phyloP scores from a whole-genome alignment of 2,113 vertebrate species.

The Sphaerodactylus townsendi region DNA sequence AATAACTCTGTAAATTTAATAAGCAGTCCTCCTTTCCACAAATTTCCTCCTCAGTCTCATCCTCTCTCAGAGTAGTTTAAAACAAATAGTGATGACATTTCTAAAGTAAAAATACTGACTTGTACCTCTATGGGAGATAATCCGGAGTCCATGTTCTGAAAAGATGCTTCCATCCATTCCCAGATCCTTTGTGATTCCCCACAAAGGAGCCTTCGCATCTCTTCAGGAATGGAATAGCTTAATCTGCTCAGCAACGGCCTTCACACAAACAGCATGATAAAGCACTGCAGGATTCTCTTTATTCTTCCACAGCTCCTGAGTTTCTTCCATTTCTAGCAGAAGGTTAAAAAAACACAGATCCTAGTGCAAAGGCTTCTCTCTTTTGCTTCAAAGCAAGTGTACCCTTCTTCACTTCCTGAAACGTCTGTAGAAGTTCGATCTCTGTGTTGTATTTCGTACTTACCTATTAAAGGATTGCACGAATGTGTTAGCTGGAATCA shows the following conservation, averaged over 20 bases:
- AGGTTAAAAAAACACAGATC: background rate
- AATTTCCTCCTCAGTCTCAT: constrained; percentile 78
- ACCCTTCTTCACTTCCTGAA: background rate
- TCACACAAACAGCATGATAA: constrained; percentile 7
- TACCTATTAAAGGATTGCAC: background rate
- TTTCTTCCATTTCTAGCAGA: background rate
- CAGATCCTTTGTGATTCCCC: constrained; percentile 53
- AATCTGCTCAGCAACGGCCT: constrained; percentile 38
- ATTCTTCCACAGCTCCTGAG: background rate
- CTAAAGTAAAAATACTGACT: constrained; percentile 68
- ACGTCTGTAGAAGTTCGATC: background rate
- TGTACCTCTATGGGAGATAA: constrained; percentile 54
- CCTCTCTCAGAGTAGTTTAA: constrained; percentile 72
- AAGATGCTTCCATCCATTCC: constrained; percentile 47
- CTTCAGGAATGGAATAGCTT: constrained; percentile 54
- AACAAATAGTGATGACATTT: constrained; percentile 63
- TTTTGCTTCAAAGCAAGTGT: background rate
- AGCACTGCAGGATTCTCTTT: background rate
- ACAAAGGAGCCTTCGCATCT: constrained; percentile 59
- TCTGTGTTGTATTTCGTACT: background rate
- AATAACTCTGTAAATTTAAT: constrained; percentile 75
- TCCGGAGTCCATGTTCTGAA: constrained; percentile 38
- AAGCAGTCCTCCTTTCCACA: constrained; percentile 70
- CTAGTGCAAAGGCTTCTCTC: background rate
- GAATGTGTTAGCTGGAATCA: background rate